Evolutionary conservation across 2,113 vertebrate genomes (phyloP).

Genomic region (Narcine bancroftii): DNA sequence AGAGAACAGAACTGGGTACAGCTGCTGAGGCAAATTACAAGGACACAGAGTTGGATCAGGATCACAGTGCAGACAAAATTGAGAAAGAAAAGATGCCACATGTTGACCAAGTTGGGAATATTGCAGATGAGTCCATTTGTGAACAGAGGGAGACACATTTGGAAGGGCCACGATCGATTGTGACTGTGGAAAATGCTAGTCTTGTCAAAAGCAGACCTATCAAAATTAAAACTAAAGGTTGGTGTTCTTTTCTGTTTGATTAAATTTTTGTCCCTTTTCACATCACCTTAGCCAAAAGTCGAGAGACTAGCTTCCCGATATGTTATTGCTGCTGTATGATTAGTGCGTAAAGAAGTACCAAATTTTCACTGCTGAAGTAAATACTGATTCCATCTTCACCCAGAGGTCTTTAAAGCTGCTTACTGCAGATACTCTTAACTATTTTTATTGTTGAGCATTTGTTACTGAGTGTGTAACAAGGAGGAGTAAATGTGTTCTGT

Average conservation of each 20-base stretch:
- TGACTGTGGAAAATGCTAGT: conserved; percentile 6
- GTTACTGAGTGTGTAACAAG: too few species aligned
- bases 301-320: not conserved
- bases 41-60: not conserved
- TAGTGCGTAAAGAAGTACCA: not conserved
- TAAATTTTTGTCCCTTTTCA: not conserved
- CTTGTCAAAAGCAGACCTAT: not conserved
- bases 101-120: not conserved
- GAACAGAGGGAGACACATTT: not conserved
- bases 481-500: not conserved
- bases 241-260: not conserved
- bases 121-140: not conserved
- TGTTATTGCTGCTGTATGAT: not conserved
- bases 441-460: not conserved
- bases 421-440: not conserved
- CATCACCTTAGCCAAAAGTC: not conserved
- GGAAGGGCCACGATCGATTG: not conserved
- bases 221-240: conserved; percentile 5
- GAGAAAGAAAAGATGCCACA: not conserved
- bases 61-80: not conserved
- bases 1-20: not conserved
- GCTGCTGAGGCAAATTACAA: not conserved
- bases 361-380: not conserved
- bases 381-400: not conserved
- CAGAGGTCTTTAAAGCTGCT: not conserved